Evolutionary conservation across 2,888 invertebrate species (phyloP).

Genomic region (Trissolcus japonicus): DNA sequence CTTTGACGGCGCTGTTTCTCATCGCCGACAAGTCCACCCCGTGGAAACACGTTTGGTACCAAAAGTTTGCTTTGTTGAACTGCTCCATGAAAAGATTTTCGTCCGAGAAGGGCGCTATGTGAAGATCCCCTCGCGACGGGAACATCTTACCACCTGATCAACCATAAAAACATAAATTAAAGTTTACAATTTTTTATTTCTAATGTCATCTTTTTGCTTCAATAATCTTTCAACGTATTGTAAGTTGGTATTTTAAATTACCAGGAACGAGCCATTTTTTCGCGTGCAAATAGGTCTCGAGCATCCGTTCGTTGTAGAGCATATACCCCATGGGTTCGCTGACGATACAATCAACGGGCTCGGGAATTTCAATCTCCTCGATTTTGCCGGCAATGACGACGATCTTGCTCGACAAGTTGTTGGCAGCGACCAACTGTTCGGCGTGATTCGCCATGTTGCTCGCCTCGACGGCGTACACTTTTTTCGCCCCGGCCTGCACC

Average conservation of each 20-base stretch:
- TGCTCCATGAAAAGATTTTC: slow-evolving; percentile 98
- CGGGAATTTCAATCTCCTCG: slow-evolving; percentile 97
- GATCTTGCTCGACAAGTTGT: slow-evolving; percentile 91
- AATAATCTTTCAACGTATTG: too few species aligned
- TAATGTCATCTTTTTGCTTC: too few species aligned
- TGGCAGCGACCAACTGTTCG: slow-evolving; percentile 91
- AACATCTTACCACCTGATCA: slow-evolving; percentile 98
- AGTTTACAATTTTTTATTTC: too few species aligned
- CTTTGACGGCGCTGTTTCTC: slow-evolving; percentile 94
- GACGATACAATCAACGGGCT: slow-evolving; percentile 94
- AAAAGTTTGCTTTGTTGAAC: slow-evolving; percentile 98
- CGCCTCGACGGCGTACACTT: slow-evolving; percentile 99
- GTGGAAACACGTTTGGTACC: slow-evolving; percentile 99
- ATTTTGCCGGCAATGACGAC: slow-evolving; percentile 97
- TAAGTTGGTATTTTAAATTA: slow-evolving; percentile 62
- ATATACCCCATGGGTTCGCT: slow-evolving; percentile 99
- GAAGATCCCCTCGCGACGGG: slow-evolving; percentile 96
- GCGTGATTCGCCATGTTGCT: slow-evolving; percentile 99
- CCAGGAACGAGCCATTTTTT: slow-evolving; percentile 96
- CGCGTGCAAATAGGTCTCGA: slow-evolving; percentile 98
- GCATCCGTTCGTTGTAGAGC: slow-evolving; percentile 99
- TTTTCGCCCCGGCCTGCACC: slow-evolving; percentile 96
- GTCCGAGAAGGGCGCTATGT: slow-evolving; percentile 98
- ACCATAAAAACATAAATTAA: too few species aligned
- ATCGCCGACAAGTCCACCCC: slow-evolving; percentile 96